These are phyloP conservation scores for Magallana angulata DNA, from an alignment of 1,140 invertebrate genomes.

Conservation along the genomic window DNA sequence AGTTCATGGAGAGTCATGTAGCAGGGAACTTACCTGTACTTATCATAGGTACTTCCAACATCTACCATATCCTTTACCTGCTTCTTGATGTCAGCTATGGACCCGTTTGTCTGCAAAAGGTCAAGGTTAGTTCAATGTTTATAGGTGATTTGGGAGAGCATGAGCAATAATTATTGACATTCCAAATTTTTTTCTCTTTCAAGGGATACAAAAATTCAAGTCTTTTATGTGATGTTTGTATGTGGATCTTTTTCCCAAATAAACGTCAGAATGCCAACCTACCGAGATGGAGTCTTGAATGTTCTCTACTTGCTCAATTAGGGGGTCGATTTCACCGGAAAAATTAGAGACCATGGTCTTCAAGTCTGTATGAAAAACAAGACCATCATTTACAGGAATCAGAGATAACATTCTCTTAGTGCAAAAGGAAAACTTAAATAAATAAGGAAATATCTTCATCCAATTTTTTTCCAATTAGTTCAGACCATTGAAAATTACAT, in stretches of 20 bases:
- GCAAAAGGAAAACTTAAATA: neutral
- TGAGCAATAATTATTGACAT: no score
- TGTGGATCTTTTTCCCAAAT: no score
- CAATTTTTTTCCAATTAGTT: neutral
- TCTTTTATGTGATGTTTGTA: no score
- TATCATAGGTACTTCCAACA: neutral
- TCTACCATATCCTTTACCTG: conserved; percentile 9
- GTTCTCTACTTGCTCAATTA: neutral
- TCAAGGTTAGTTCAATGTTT: neutral
- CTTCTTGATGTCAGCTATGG: conserved; percentile 32
- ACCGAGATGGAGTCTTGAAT: neutral
- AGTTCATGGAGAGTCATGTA: no score
- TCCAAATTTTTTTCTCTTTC: no score
- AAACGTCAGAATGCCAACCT: neutral
- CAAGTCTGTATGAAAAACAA: conserved; percentile 5
- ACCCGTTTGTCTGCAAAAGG: conserved; percentile 1
- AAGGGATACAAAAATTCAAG: no score
- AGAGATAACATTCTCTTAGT: neutral
- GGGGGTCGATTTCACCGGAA: conserved; percentile 7
- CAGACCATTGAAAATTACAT: no score
- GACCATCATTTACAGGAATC: neutral
- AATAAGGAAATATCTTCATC: neutral
- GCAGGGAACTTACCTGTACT: conserved; percentile 16
- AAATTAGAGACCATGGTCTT: conserved; percentile 43
- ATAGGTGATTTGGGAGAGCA: neutral